Percentiles rank a stretch among this genome's conserved stretches.
These are phyloP conservation scores for Muntiacus muntjak DNA, from an alignment of 2,113 vertebrate genomes.

Conservation along the genomic window DNA sequence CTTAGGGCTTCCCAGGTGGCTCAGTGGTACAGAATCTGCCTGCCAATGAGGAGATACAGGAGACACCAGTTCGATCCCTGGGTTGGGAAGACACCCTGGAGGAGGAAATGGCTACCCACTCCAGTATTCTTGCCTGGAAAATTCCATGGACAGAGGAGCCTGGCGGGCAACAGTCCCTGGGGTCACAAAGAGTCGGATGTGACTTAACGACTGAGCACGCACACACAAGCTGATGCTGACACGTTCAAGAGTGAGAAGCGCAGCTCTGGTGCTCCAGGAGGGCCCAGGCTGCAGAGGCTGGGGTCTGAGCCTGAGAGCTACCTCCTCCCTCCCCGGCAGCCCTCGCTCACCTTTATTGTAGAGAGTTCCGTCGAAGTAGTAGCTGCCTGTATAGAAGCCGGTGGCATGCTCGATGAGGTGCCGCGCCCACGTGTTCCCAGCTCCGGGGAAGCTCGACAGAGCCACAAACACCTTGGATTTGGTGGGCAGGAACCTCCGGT, in stretches of 20 bases:
- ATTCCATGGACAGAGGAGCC: not conserved
- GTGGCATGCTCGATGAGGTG: slow-evolving; percentile 96
- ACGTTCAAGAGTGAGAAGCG: not conserved
- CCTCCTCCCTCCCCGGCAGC: accelerated
- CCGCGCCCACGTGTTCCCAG: slow-evolving; percentile 96
- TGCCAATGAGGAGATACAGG: not conserved
- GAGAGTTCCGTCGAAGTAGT: slow-evolving; percentile 95
- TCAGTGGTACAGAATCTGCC: not conserved
- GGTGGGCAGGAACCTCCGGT: slow-evolving; percentile 90
- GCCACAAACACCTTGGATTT: slow-evolving; percentile 91
- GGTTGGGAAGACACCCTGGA: not conserved
- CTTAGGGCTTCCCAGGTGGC: not conserved
- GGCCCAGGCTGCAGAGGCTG: not conserved
- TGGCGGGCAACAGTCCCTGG: not conserved
- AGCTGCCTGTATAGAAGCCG: slow-evolving; percentile 96
- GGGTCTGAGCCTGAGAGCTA: accelerated
- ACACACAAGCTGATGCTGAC: not conserved
- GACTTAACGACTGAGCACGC: not conserved
- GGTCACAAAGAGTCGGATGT: not conserved
- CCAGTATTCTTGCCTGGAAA: not conserved
- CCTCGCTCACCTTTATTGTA: slow-evolving; percentile 91
- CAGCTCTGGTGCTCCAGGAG: not conserved
- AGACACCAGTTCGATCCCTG: accelerated
- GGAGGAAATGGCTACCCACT: not conserved
- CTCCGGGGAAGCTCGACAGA: slow-evolving; percentile 94